A percentile compares a stretch with the other conserved stretches of the same genome.
Conservation (phyloP, 2,888 invertebrate genomes). For the Leuctra nigra region DNA sequence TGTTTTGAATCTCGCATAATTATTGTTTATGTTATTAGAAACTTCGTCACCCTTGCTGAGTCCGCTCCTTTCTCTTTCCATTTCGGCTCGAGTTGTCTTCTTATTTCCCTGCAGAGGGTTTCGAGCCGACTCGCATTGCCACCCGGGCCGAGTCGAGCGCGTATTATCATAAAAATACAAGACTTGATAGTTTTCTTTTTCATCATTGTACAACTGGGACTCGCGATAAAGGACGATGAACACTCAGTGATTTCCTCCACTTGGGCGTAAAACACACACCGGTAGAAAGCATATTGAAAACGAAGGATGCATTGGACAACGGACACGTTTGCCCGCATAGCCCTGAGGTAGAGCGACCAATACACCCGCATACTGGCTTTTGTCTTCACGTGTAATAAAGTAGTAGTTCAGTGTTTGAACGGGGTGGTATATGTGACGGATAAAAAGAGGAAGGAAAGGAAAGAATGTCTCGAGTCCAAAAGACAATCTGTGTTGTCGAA, state of each 20-base stretch:
- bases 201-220: too few relatives aligned
- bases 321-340: too few relatives aligned
- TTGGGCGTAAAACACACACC: too few relatives aligned
- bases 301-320: too few relatives aligned
- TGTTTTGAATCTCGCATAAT: background rate
- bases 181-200: too few relatives aligned
- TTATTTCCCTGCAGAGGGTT: slow-evolving; percentile 5
- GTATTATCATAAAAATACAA: too few relatives aligned
- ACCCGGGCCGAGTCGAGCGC: too few relatives aligned
- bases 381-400: background rate
- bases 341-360: background rate
- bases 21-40: slow-evolving; percentile 1
- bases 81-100: background rate
- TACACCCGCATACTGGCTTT: background rate
- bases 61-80: background rate
- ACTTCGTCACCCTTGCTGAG: background rate
- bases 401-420: background rate
- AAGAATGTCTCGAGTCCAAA: background rate
- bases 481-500: slow-evolving; percentile 10
- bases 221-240: too few relatives aligned
- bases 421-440: slow-evolving; percentile 4
- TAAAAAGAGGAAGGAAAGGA: background rate
- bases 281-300: too few relatives aligned
- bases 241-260: too few relatives aligned
- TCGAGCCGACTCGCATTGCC: slow-evolving; percentile 1